A percentile compares a stretch with the other conserved stretches of the same genome.
These are phyloP conservation scores for Riparia riparia DNA, from an alignment of 2,113 vertebrate genomes.

Conservation along the genomic window DNA sequence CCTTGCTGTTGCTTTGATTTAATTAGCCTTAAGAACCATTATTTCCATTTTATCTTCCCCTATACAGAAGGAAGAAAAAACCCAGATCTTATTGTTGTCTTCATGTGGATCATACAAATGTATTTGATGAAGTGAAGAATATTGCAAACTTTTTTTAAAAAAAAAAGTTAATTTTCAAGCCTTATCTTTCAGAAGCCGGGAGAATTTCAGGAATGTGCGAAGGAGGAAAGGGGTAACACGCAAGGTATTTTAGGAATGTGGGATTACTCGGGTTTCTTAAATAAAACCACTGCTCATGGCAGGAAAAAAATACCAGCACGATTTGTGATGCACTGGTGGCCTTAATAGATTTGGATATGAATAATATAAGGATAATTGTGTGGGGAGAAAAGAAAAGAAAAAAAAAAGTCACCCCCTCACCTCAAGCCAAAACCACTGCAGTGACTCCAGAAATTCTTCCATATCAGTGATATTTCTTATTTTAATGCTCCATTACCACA, in stretches of 20 bases:
- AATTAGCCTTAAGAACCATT: not conserved
- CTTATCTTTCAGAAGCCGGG: not conserved
- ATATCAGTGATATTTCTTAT: not conserved
- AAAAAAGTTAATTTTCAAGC: not conserved
- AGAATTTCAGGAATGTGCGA: not conserved
- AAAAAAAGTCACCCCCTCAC: not conserved
- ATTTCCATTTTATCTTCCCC: not conserved
- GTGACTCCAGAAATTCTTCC: fast-evolving
- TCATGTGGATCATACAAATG: not conserved
- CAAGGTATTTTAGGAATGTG: not conserved
- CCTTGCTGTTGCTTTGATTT: not conserved
- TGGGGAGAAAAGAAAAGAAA: not conserved
- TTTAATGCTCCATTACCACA: not conserved
- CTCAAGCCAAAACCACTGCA: not conserved
- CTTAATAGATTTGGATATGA: not conserved
- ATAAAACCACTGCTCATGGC: not conserved
- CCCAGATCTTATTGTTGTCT: not conserved
- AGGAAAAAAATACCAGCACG: not conserved
- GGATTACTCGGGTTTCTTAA: not conserved
- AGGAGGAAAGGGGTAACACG: not conserved
- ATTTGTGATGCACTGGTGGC: not conserved
- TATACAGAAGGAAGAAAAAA: not conserved
- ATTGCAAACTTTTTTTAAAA: not conserved
- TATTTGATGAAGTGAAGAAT: not conserved
- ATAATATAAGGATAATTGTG: not conserved